Percentiles rank a stretch among this genome's conserved stretches.
These are phyloP conservation scores for Gallinago stenura DNA, from an alignment of 2,797 vertebrate genomes.

Conservation along the genomic window DNA sequence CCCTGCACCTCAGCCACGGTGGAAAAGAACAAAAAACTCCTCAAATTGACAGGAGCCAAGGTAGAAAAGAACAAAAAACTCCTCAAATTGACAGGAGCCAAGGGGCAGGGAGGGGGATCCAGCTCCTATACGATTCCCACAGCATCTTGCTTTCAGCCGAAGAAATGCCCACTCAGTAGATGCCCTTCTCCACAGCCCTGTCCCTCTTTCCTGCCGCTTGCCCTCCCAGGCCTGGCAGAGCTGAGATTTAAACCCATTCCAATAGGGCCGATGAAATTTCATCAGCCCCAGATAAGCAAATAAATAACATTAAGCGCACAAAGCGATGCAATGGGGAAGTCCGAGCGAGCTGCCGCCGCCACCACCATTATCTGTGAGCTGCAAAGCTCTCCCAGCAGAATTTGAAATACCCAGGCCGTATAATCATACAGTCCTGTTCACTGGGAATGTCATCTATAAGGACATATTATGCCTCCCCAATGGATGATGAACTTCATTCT, in stretches of 20 bases:
- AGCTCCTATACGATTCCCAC: not conserved
- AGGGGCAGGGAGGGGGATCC: not conserved
- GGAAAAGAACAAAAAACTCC: not conserved
- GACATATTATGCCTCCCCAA: not conserved
- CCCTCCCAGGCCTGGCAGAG: not conserved
- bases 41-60: rapidly evolving
- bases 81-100: not conserved
- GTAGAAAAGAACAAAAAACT: not conserved
- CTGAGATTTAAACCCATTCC: not conserved
- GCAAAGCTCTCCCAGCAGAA: slow-evolving; percentile 4
- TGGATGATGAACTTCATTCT: not conserved
- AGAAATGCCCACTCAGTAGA: not conserved
- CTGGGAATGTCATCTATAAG: not conserved
- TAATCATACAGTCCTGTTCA: not conserved
- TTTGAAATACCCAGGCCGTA: not conserved
- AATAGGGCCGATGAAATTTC: not conserved
- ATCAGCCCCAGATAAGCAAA: not conserved
- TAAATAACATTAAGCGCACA: not conserved
- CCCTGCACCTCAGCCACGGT: not conserved
- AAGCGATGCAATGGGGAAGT: not conserved
- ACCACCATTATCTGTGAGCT: not conserved
- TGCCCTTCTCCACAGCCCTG: not conserved
- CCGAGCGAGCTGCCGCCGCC: not conserved
- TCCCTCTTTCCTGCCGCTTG: not conserved
- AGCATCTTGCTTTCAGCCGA: not conserved